Base-by-base conservation (phyloP, 2,888 invertebrate genomes). In the Rotaria macrura region DNA sequence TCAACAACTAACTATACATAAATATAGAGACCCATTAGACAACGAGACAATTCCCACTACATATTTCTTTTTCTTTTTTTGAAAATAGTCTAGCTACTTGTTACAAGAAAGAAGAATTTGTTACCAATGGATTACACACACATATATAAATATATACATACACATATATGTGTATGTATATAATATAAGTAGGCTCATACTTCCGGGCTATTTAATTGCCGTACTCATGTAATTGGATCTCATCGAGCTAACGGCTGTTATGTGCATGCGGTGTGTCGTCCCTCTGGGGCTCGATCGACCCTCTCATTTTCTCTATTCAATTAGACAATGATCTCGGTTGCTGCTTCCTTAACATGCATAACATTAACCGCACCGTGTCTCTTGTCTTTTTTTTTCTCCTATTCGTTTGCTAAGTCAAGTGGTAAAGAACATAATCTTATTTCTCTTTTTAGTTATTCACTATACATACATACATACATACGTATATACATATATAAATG, bases 351-450 rank as follows among this genome's bases (percentile, higher is more conserved):
- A 57, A 29, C 55, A 57, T 57, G n/a, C 55, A 57, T 55, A 55
- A 55, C 12, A 55, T n/a, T 55, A 55, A 55, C 55, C 29, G 29
- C 55, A 25, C 55, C 29, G 55, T 57, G 12, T 57, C 29, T 29
- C 12, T 57, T 55, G n/a, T n/a, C n/a, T 20, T n/a, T 57, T 29
- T 29, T 57, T n/a, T 55, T 25, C 25, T 55, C 55, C n/a, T 55
- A 55, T 55, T n/a, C 25, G 25, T 55, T 9, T 23, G 23, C 23
- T 52, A 65, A 65, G 65, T 65, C 65, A 65, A 65, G 65, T 65
- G 65, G 65, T 65, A 20, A 65, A 65, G 65, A 65, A 34, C 65
- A 65, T 65, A 65, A 65, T 65, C 65, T 65, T 65, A 65, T 65
- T 65, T 65, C 34, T 34, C 34, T n/a, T 55, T 55, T 55, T 55